Base-by-base conservation (phyloP, 2,888 invertebrate species). In the Phania funesta region DNA sequence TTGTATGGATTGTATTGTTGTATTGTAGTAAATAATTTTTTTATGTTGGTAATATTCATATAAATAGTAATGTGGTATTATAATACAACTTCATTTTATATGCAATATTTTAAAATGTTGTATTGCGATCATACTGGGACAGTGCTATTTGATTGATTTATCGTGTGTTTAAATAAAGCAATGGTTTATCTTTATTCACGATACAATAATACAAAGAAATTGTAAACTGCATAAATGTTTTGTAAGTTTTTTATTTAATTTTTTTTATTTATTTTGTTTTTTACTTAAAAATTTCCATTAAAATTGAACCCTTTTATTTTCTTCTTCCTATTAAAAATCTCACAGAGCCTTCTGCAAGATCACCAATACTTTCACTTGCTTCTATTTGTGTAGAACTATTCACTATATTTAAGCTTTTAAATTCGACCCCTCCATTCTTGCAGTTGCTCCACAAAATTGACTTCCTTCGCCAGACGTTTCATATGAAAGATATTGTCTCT, bases 401-500 rank as follows among this genome's bases (percentile, higher is more conserved):
- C 8, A 52, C 1, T 18, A 73, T 29, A 32, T 73, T 35, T 16
- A 77, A 1, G 13, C 11, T 29, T 9, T 22, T 7, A 9, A n/a
- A 52, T 6, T 54, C 68, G 0, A 3, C 2, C 9, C 11, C 8
- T 41, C 2, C 1, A 0, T 2, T 13, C 3, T 1, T 77, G 46
- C 0, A 77, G 2, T n/a, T 32, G 41, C 1, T 68, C 35, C 1
- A 26, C 24, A 32, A 44, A 62, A n/a, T 54, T 0, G 0, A 7
- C 29, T 24, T 77, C 68, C 4, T 29, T 29, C 1, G 16, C 1
- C 1, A 35, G 1, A 13, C 24, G 20, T 16, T 44, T 50, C 2
- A 24, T 44, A 24, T 68, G 68, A 3, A 54, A 29, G 5, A 77
- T 62, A 68, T 68, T 68, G n/a, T 62, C 24, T 3, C 9, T n/a